Percentiles rank a stretch among this genome's conserved stretches.
Conservation (phyloP, 2,888 invertebrate species). For the Drosophila anomalata region DNA sequence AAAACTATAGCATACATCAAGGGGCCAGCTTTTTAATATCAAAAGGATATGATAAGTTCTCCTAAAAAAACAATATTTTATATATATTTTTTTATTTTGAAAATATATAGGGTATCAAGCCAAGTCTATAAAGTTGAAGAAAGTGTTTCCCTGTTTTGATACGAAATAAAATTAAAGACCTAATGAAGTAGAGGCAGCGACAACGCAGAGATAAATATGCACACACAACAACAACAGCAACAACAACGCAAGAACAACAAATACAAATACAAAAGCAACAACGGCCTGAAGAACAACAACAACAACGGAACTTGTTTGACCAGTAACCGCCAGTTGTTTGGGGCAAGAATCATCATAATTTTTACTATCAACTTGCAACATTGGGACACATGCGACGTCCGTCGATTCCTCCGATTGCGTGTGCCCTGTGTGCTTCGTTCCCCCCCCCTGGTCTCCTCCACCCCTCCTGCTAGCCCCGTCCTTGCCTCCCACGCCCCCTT, state of each 20-base stretch:
- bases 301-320: conserved; percentile 67
- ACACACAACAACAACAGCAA: conserved; percentile 51
- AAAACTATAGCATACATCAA: conserved; percentile 4
- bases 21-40: not conserved
- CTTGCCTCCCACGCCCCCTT: conserved; percentile 51
- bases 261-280: conserved; percentile 18
- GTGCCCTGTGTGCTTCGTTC: conserved; percentile 42
- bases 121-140: not conserved
- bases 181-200: conserved; percentile 78
- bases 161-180: conserved; percentile 80
- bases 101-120: not conserved
- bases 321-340: conserved; percentile 67
- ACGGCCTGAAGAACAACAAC: conserved; percentile 20
- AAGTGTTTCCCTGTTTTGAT: conserved; percentile 52
- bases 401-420: conserved; percentile 67
- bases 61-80: not conserved
- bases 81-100: not conserved
- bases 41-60: not conserved
- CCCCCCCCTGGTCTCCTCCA: conserved; percentile 1
- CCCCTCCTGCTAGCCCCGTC: conserved; percentile 18
- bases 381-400: conserved; percentile 69
- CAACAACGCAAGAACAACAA: conserved; percentile 7
- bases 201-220: conserved; percentile 76
- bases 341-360: conserved; percentile 80
- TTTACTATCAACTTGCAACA: conserved; percentile 81